Conservation (phyloP, 2,888 invertebrate species). For the Brenthis daphne region DNA sequence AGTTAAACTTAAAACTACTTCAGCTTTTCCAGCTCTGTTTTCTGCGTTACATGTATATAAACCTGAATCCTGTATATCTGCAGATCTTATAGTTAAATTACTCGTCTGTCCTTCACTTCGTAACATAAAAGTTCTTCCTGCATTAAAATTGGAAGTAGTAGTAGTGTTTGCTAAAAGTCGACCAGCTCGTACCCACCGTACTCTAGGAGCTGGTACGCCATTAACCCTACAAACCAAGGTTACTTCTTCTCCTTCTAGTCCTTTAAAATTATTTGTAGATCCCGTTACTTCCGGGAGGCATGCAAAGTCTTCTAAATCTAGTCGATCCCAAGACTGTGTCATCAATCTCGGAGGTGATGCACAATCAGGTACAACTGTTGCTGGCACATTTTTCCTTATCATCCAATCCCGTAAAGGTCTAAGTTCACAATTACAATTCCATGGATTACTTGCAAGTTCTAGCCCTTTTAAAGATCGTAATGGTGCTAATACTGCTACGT, state of each 20-base stretch:
- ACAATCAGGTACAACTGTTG: slow-evolving; percentile 85
- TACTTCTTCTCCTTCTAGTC: slow-evolving; percentile 87
- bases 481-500: slow-evolving; percentile 85
- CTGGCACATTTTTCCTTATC: slow-evolving; percentile 88
- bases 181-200: slow-evolving; percentile 88
- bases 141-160: slow-evolving; percentile 64
- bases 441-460: slow-evolving; percentile 89
- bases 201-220: slow-evolving; percentile 87
- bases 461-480: slow-evolving; percentile 87
- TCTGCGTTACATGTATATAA: slow-evolving; percentile 90
- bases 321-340: slow-evolving; percentile 87
- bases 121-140: slow-evolving; percentile 84
- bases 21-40: slow-evolving; percentile 89
- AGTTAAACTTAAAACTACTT: slow-evolving; percentile 87
- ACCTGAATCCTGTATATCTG: slow-evolving; percentile 89
- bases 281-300: slow-evolving; percentile 88
- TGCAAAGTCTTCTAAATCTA: slow-evolving; percentile 90
- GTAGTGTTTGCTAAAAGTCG: slow-evolving; percentile 85
- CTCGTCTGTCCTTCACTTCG: slow-evolving; percentile 86
- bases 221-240: slow-evolving; percentile 87
- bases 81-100: slow-evolving; percentile 87
- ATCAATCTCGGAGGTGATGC: slow-evolving; percentile 84
- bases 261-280: slow-evolving; percentile 82
- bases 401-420: slow-evolving; percentile 90
- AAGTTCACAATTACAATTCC: slow-evolving; percentile 91